Evolutionary conservation across 2,113 vertebrate genomes (phyloP).

Genomic region (Hoplias malabaricus): DNA sequence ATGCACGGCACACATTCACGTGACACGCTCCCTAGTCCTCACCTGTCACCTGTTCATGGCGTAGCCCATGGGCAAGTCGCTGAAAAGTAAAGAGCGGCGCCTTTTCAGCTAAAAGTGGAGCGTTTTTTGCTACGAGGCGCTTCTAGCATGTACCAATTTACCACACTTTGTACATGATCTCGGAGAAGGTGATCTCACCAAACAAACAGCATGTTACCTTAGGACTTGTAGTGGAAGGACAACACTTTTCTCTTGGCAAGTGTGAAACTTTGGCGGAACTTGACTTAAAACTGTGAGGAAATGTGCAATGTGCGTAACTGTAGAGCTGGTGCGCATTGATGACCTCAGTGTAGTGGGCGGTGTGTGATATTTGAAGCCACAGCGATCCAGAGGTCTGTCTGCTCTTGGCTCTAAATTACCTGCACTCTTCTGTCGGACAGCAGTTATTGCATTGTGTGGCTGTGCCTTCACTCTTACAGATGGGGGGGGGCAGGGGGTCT

Average conservation of each 20-base stretch:
- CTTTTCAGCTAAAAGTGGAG: constrained; percentile 25
- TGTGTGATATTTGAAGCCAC: not conserved
- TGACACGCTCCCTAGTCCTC: constrained; percentile 35
- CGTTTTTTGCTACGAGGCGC: not conserved
- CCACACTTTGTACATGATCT: not conserved
- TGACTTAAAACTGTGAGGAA: constrained; percentile 3
- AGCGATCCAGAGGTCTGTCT: not conserved
- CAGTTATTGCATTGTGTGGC: not conserved
- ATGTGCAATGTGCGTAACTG: not conserved
- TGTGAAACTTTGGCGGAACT: constrained; percentile 7
- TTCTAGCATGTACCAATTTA: not conserved
- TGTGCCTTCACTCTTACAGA: not conserved
- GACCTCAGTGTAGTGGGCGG: constrained; percentile 33
- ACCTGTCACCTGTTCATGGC: constrained; percentile 50
- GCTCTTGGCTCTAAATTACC: not conserved
- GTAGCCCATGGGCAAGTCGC: not conserved
- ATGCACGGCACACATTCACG: not conserved
- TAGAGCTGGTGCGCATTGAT: not conserved
- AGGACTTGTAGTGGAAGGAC: not conserved
- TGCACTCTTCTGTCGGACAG: not conserved
- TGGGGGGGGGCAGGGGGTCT: too few relatives aligned
- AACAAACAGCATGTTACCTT: not conserved
- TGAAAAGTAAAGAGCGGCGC: not conserved
- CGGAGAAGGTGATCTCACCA: not conserved
- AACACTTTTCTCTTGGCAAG: not conserved